phyloP scores from a whole-genome alignment of 2,113 vertebrate species.

The Tinamus guttatus region DNA sequence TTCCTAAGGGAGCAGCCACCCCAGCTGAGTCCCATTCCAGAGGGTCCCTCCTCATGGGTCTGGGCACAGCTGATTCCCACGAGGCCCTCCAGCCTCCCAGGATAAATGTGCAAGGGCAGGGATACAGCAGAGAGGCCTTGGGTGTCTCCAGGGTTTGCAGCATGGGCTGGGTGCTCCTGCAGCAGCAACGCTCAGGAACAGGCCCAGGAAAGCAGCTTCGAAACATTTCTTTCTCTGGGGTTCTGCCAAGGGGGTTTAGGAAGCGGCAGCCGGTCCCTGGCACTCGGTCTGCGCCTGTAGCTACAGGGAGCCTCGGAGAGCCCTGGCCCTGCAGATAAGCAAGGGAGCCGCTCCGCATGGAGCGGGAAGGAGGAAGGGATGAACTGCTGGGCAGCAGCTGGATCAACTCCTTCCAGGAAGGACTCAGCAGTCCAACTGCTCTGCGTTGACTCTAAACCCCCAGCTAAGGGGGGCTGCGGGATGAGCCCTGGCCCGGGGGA shows the following conservation, averaged over 20 bases:
- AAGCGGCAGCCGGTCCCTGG: neutral
- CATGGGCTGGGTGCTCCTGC: neutral
- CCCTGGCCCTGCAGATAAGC: rapidly evolving
- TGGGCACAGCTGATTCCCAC: neutral
- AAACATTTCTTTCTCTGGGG: rapidly evolving
- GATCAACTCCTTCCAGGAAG: neutral
- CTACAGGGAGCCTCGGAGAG: too few species aligned
- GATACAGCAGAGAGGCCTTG: rapidly evolving
- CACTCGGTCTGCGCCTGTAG: rapidly evolving
- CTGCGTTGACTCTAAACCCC: neutral
- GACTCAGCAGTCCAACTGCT: too few species aligned
- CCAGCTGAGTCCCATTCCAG: neutral
- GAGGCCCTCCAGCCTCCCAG: neutral
- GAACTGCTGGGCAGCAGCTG: rapidly evolving
- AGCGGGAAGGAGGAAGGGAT: neutral
- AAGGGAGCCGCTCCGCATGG: rapidly evolving
- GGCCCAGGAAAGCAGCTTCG: neutral
- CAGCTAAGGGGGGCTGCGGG: too few species aligned
- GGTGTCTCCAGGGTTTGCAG: neutral
- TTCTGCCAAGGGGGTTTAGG: rapidly evolving
- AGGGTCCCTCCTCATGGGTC: neutral
- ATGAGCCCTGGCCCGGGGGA: too few species aligned
- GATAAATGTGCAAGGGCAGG: rapidly evolving
- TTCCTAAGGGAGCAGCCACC: neutral
- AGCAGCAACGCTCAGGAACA: neutral